These are phyloP conservation scores for Lycocerus yunnanus DNA, from an alignment of 2,888 invertebrate species.

Conservation along the genomic window DNA sequence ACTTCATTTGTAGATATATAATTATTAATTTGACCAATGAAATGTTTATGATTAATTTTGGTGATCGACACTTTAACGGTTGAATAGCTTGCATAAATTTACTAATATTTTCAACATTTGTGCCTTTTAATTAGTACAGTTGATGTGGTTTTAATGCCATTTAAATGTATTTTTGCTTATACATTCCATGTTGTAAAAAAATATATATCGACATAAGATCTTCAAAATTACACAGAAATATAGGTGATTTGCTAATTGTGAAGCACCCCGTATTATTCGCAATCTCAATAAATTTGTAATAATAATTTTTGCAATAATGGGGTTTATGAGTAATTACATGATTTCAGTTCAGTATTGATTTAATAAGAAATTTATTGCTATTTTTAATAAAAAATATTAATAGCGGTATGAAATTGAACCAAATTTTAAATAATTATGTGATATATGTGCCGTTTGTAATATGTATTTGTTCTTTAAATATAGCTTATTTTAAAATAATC, in stretches of 20 bases:
- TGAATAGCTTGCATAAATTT: not conserved
- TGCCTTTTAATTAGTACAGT: not conserved
- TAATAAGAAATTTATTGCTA: not conserved
- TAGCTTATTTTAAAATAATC: conserved; percentile 13
- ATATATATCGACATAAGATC: not conserved
- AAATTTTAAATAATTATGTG: conserved; percentile 15
- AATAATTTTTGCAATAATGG: not conserved
- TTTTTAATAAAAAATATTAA: not conserved
- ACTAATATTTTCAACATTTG: not conserved
- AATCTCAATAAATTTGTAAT: not conserved
- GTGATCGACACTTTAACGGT: not conserved
- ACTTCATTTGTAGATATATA: not conserved
- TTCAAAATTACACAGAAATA: not conserved
- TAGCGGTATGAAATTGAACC: conserved; percentile 2
- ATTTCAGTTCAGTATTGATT: not conserved
- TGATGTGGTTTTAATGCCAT: not conserved
- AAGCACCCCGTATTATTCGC: not conserved
- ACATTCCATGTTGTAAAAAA: not conserved
- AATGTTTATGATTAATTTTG: not conserved
- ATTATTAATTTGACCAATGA: not conserved
- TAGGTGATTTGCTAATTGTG: not conserved
- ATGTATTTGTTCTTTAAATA: conserved; percentile 19
- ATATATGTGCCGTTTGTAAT: conserved; percentile 21
- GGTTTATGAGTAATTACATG: not conserved
- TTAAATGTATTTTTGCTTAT: not conserved